Conservation (phyloP, 2,888 invertebrate genomes). For the Drosophila peninsularis region DNA sequence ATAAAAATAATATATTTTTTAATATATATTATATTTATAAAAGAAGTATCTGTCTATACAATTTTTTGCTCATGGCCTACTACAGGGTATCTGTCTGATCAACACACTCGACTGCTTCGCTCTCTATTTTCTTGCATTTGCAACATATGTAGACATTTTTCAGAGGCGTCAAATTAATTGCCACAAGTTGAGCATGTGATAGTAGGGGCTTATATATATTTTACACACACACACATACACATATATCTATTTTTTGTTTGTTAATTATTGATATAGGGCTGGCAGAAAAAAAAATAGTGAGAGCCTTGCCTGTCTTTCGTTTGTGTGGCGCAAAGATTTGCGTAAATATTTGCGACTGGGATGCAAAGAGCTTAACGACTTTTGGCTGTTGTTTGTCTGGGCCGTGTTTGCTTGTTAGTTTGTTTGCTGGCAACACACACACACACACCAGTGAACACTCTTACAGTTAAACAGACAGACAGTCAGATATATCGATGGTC, state of each 20-base stretch:
- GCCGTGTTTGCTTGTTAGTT: constrained; percentile 41
- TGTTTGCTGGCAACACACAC: constrained; percentile 32
- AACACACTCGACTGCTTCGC: neutral
- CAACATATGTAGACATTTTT: constrained; percentile 39
- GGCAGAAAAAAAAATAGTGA: neutral
- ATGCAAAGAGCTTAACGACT: constrained; percentile 60
- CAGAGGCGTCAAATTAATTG: constrained; percentile 72
- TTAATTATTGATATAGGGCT: constrained; percentile 46
- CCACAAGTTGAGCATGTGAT: constrained; percentile 48
- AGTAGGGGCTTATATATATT: constrained; percentile 13
- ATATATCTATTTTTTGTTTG: constrained; percentile 12
- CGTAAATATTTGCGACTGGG: constrained; percentile 61
- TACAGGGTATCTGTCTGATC: neutral
- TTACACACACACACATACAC: neutral
- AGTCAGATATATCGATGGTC: constrained; percentile 30
- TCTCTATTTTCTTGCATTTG: constrained; percentile 15
- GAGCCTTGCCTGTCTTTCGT: constrained; percentile 5
- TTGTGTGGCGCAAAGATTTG: constrained; percentile 45
- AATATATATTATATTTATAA: too few species aligned
- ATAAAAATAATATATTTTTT: too few species aligned
- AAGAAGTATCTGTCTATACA: too few species aligned
- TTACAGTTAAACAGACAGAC: neutral
- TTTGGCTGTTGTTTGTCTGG: constrained; percentile 51
- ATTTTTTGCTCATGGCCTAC: neutral
- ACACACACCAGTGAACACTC: constrained; percentile 1